Percentiles rank a stretch among this genome's conserved stretches.
phyloP scores from a whole-genome alignment of 2,113 vertebrate genomes.

The Peromyscus californicus region DNA sequence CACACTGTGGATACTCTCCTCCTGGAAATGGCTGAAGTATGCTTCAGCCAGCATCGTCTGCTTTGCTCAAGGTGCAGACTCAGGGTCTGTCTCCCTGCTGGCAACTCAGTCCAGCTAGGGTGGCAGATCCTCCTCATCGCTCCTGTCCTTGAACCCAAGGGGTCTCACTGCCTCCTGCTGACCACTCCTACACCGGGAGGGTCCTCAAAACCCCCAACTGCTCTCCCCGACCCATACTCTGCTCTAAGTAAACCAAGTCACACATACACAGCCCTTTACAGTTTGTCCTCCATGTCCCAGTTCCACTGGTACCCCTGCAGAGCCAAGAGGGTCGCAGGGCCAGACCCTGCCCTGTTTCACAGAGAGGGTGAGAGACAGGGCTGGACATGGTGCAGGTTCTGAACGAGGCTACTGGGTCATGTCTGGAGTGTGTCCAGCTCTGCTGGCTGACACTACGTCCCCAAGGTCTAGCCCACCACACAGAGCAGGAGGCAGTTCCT shows the following conservation, averaged over 20 bases:
- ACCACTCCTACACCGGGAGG: neutral
- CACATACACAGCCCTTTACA: no score
- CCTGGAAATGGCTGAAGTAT: neutral
- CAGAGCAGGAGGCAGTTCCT: neutral
- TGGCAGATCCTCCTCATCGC: neutral
- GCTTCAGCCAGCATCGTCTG: neutral
- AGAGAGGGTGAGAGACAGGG: neutral
- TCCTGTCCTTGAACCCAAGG: neutral
- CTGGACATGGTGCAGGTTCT: neutral
- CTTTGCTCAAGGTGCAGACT: neutral
- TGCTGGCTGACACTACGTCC: neutral
- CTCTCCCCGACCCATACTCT: neutral
- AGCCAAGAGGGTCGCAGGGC: neutral
- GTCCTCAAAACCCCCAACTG: neutral
- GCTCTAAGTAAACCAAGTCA: neutral
- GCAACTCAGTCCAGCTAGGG: neutral
- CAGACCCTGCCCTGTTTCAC: neutral
- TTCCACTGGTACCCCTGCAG: neutral
- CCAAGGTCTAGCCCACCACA: neutral
- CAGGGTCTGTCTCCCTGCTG: neutral
- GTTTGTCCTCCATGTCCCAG: neutral
- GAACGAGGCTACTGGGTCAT: neutral
- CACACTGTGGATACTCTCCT: rapidly evolving
- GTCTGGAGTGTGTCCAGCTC: neutral
- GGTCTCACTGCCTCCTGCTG: neutral